Evolutionary conservation across 2,797 vertebrate species (phyloP).

Genomic region (Emydoidea blandingii): DNA sequence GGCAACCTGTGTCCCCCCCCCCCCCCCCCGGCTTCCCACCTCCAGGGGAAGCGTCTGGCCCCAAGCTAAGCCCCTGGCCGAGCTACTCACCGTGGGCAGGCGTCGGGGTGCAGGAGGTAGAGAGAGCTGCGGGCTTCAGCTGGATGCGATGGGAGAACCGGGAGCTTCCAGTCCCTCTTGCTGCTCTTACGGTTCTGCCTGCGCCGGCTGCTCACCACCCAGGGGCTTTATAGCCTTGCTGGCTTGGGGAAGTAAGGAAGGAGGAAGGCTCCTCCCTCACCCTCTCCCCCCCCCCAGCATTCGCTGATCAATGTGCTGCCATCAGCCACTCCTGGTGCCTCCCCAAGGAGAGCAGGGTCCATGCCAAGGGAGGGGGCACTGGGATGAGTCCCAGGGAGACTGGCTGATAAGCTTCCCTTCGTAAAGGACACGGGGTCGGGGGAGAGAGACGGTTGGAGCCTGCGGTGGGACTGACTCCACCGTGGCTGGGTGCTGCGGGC

Average conservation of each 20-base stretch:
- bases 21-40: neutral
- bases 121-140: too few species aligned
- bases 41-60: neutral
- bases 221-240: constrained; percentile 54
- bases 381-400: neutral
- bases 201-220: neutral
- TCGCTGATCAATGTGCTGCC: constrained; percentile 47
- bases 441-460: neutral
- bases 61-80: neutral
- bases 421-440: too few species aligned
- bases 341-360: neutral
- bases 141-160: neutral
- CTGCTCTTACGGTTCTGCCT: neutral
- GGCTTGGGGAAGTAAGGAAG: constrained; percentile 1
- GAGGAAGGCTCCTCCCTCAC: constrained; percentile 10
- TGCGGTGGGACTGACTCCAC: neutral
- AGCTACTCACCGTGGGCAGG: neutral
- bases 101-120: neutral
- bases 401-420: neutral
- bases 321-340: neutral
- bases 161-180: neutral
- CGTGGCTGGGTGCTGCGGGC: neutral
- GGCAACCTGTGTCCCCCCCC: neutral
- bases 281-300: neutral
- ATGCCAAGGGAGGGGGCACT: neutral